These are phyloP conservation scores for Oryzias woworae DNA, from an alignment of 2,113 vertebrate genomes.

Conservation along the genomic window DNA sequence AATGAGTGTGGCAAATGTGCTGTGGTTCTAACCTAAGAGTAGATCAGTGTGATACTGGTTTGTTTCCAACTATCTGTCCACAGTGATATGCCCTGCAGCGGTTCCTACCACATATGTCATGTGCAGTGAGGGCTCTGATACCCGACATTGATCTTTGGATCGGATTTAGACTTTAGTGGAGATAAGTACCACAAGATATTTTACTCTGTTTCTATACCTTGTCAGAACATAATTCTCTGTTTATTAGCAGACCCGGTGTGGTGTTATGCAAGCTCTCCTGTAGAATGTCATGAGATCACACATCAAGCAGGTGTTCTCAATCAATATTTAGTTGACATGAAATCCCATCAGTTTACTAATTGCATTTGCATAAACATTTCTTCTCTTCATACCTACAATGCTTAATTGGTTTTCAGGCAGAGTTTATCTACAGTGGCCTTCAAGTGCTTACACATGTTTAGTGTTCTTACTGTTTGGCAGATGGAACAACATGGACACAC, in stretches of 20 bases:
- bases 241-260: conserved; percentile 47
- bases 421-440: conserved; percentile 65
- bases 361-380: conserved; percentile 75
- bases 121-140: conserved; percentile 69
- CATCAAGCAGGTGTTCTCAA: conserved; percentile 70
- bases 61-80: conserved; percentile 72
- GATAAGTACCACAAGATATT: conserved; percentile 17
- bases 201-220: conserved; percentile 25
- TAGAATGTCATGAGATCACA: conserved; percentile 67
- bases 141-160: conserved; percentile 43
- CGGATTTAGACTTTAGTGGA: conserved; percentile 5
- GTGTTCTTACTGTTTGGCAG: conserved; percentile 38
- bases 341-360: conserved; percentile 68
- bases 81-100: conserved; percentile 72
- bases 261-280: conserved; percentile 50
- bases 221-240: conserved; percentile 25
- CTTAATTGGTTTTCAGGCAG: conserved; percentile 51
- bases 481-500: conserved; percentile 35
- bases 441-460: conserved; percentile 62
- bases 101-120: conserved; percentile 76
- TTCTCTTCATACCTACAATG: conserved; percentile 58
- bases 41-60: conserved; percentile 66
- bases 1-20: conserved; percentile 62
- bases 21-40: conserved; percentile 64
- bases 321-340: conserved; percentile 65